Base-by-base conservation (phyloP, 2,113 vertebrate genomes). In the Hemicordylus capensis region DNA sequence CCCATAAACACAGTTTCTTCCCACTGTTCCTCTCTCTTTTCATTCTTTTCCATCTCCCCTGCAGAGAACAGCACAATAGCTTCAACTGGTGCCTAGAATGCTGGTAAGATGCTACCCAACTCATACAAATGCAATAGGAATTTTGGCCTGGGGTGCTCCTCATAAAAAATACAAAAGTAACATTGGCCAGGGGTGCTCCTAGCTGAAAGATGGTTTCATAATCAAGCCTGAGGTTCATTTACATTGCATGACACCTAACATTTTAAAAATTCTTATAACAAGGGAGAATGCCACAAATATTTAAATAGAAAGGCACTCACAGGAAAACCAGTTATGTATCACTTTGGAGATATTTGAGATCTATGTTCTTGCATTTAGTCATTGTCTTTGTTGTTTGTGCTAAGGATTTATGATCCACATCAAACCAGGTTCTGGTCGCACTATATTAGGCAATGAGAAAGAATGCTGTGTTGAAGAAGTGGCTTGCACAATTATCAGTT, bases 161-260 rank as follows among this genome's bases (percentile, higher is more conserved):
- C 22, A 85, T 44, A 31, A 87, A 93, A 93, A 87, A 80, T 70
- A 54, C 15, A 86, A 73, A 87, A 5, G 2, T 34, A 63, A 63
- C 14, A 46, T 48, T 78, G 12, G 3, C 28, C 9, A 76, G 17
- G n/a, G 1, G 54, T 74, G 81, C 63, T 20, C 72, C 0, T 5
- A 78, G 31, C 3, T 84, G 87, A 85, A 88, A 19, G 67, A 80
- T 44, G 74, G n/a, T 63, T 84, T 87, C 4, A 8, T 67, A 83
- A 84, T 37, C 14, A 34, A 61, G 84, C 2, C 74, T 90, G 70
- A 86, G 90, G 72, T 7, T 76, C 10, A 3, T 9, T 78, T 85
- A 74, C 42, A 28, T 3, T 61, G 2, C 37, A 37, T 19, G 66
- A 51, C 10, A 15, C 24, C 28, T 19, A 66, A 19, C 44, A 70